phyloP scores from a whole-genome alignment of 2,797 vertebrate genomes.

The Tachyglossus aculeatus region DNA sequence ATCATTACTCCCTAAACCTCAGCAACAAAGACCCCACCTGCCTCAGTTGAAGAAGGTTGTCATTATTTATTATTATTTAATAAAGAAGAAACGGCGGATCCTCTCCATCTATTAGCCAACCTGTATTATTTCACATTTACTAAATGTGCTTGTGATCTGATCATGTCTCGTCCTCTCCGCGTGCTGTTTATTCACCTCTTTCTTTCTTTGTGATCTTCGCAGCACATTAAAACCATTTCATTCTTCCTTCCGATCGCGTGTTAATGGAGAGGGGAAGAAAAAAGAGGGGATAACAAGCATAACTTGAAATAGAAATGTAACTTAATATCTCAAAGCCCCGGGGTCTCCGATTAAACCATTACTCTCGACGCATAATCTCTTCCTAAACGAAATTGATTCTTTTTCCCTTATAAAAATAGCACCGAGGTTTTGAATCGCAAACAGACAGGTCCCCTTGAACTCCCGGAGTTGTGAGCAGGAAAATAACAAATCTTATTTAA shows the following conservation, averaged over 20 bases:
- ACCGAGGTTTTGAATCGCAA: constrained; percentile 38
- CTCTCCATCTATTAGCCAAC: constrained; percentile 4
- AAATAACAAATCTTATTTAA: constrained; percentile 58
- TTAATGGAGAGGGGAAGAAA: not conserved
- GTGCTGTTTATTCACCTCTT: constrained; percentile 21
- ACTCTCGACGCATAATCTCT: constrained; percentile 44
- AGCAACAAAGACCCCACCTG: no score
- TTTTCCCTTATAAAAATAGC: constrained; percentile 54
- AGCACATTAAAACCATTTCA: constrained; percentile 24
- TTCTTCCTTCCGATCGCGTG: constrained; percentile 30
- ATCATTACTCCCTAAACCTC: no score
- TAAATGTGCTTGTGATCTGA: not conserved
- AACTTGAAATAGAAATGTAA: constrained; percentile 49
- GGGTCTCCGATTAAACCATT: constrained; percentile 39
- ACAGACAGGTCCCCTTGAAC: constrained; percentile 20
- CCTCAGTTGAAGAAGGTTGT: no score
- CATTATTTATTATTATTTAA: not conserved
- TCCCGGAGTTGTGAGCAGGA: constrained; percentile 26
- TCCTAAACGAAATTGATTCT: constrained; percentile 46
- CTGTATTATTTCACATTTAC: constrained; percentile 1
- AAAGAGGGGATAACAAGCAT: constrained; percentile 6
- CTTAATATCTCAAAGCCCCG: constrained; percentile 51
- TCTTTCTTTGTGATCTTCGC: constrained; percentile 25
- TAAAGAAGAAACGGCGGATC: no score
- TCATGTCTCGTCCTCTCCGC: constrained; percentile 13